Evolutionary conservation across 1,140 invertebrate genomes (phyloP), one percentile per base, ranked within the genome.

Genomic region (Drosophila pruinosa): DNA sequence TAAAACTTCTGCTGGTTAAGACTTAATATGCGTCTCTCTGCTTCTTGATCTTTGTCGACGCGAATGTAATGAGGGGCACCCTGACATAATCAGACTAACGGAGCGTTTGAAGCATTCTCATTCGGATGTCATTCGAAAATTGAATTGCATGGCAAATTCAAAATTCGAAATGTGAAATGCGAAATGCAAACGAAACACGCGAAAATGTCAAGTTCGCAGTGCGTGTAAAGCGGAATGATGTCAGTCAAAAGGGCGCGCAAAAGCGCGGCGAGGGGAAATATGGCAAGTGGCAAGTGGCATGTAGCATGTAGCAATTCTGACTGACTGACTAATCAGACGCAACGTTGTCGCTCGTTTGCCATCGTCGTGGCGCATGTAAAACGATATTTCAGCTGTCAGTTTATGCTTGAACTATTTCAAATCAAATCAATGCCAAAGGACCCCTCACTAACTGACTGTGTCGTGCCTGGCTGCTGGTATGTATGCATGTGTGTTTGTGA

Each of bases 391-490:
- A 85, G 74, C 81, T 85, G 81, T 86, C 81, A 85, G 64, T 85
- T 85, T 78, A 86, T 86, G 81, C 73, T 81, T 86, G 73, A 85
- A 81, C 81, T 81, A 85, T 86, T 85, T 73, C 73, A 86, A 85
- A 85, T 78, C 81, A 85, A 85, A 85, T 85, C 81, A 86, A 85
- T 86, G 74, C 73, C 72, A 86, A 75, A 86, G 72, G 56, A 75
- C 54, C 72, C 64, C 62, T 58, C 21, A 47, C 19, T 12, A n/a
- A 34, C 24, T 74, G 15, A 19, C 14, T 39, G 38, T 17, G 38
- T 12, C 47, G 21, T 45, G 36, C 26, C 6, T 57, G 10, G 19
- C 21, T 43, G n/a, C 14, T 39, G 26, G 22, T 50, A 4, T 45
- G 43, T 22, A 15, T 41, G 15, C 26, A 15, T 28, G 52, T 14